These are phyloP conservation scores for Drosophila ambigua DNA, from an alignment of 1,140 invertebrate genomes.

Conservation along the genomic window DNA sequence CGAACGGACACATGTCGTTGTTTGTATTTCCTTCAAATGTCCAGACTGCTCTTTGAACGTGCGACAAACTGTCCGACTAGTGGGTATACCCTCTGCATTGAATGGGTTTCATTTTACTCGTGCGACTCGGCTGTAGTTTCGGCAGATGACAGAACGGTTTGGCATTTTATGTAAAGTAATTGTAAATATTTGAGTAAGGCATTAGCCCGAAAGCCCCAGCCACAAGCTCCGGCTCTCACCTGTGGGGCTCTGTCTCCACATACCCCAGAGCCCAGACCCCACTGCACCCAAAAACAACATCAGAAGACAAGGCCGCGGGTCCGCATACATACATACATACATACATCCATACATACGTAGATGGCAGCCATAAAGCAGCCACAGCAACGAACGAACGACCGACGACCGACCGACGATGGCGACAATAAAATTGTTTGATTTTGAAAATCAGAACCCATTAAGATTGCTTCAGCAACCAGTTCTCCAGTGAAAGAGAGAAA, in stretches of 20 bases:
- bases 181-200: conserved; percentile 65
- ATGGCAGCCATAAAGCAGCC: conserved; percentile 59
- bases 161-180: conserved; percentile 70
- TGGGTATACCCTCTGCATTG: too few species aligned
- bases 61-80: too few species aligned
- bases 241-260: too few species aligned
- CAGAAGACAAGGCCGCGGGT: conserved; percentile 38
- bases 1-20: too few species aligned
- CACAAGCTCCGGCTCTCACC: too few species aligned
- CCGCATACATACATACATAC: background rate
- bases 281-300: conserved; percentile 15
- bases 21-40: too few species aligned
- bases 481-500: background rate
- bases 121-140: too few species aligned
- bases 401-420: conserved; percentile 22
- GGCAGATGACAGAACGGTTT: conserved; percentile 16
- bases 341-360: conserved; percentile 1
- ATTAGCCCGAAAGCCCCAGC: conserved; percentile 39
- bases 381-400: background rate
- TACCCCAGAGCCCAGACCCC: too few species aligned
- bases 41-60: too few species aligned
- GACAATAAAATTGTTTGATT: conserved; percentile 78
- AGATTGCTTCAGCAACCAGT: conserved; percentile 51
- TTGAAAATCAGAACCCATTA: conserved; percentile 74
- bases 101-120: too few species aligned